Evolutionary conservation across 2,113 vertebrate genomes (phyloP).

Genomic region (Hystrix cristata): DNA sequence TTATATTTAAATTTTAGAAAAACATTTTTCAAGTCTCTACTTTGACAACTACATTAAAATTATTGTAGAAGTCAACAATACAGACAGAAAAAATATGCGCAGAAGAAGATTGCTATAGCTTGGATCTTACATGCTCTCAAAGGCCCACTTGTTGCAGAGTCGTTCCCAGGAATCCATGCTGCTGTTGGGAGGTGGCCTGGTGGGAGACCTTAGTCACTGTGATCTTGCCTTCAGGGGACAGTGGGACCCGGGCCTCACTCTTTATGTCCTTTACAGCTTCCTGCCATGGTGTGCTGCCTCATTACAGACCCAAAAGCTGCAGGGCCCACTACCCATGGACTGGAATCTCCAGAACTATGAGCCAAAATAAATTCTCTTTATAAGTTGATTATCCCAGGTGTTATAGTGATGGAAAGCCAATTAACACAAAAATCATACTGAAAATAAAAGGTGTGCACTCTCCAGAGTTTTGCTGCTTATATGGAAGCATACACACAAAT

Average conservation of each 20-base stretch:
- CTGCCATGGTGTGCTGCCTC: background rate
- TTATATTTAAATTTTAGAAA: background rate
- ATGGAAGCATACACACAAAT: background rate
- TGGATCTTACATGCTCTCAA: background rate
- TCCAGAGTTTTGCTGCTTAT: background rate
- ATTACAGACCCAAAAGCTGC: background rate
- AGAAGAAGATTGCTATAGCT: background rate
- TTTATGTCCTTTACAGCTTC: background rate
- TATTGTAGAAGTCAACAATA: background rate
- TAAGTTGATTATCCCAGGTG: background rate
- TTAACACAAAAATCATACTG: background rate
- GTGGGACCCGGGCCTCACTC: background rate
- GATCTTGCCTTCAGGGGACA: background rate
- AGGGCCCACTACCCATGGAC: background rate
- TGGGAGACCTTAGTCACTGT: background rate
- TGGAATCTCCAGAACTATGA: background rate
- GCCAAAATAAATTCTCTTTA: background rate
- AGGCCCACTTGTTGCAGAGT: background rate
- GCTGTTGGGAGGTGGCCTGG: background rate
- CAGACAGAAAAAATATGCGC: background rate
- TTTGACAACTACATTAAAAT: slow-evolving; percentile 31
- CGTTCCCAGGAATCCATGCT: background rate
- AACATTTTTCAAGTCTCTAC: background rate
- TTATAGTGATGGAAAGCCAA: background rate
- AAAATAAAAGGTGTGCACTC: background rate